Evolutionary conservation across 1,140 invertebrate genomes (phyloP).

Genomic region (Melipona quadrifasciata): DNA sequence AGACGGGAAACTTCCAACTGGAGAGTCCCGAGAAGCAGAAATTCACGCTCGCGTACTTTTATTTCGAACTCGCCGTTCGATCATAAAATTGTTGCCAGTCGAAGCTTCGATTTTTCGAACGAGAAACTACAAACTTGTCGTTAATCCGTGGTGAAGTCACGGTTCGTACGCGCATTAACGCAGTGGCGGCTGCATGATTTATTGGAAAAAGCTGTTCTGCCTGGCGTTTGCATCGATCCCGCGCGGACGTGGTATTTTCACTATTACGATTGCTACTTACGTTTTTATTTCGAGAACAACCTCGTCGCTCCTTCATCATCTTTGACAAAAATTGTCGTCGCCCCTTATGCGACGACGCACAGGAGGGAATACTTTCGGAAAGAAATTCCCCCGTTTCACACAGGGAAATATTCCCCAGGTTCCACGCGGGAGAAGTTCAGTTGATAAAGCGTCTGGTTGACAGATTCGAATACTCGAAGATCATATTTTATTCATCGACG

Average conservation of each 20-base stretch:
- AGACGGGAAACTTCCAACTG: no score
- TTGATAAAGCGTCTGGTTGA: conserved; percentile 12
- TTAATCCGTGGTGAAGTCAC: neutral
- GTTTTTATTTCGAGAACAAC: neutral
- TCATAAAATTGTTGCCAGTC: neutral
- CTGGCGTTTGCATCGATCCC: neutral
- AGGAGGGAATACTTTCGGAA: neutral
- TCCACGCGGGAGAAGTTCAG: neutral
- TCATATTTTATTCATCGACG: conserved; percentile 11
- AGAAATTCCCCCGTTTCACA: neutral
- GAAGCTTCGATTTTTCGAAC: neutral
- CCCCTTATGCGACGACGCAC: neutral
- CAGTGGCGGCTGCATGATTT: conserved; percentile 31
- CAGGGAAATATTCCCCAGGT: conserved; percentile 22
- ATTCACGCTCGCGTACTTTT: no score
- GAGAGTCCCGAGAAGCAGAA: no score
- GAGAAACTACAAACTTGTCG: neutral
- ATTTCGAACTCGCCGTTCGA: no score
- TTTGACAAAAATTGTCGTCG: neutral
- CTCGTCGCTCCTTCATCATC: neutral
- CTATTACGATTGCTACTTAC: neutral
- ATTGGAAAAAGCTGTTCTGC: conserved; percentile 53
- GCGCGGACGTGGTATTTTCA: neutral
- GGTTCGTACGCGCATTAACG: conserved; percentile 30
- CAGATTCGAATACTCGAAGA: conserved; percentile 14